Conservation (phyloP, 2,888 invertebrate genomes). For the Limnephilus lunatus region DNA sequence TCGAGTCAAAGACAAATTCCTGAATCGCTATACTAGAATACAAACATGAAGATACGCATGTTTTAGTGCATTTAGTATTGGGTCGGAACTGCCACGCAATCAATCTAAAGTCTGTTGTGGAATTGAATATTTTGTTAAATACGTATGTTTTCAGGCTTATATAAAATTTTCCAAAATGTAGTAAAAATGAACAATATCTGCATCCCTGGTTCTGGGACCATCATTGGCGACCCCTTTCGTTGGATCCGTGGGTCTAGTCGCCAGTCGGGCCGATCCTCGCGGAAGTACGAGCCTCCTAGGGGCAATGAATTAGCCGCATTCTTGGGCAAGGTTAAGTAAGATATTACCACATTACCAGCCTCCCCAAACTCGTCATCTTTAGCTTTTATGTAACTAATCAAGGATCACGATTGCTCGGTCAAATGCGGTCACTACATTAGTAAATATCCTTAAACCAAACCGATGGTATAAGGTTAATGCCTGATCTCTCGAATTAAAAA, state of each 20-base stretch:
- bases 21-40: not conserved
- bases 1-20: not conserved
- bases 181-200: not conserved
- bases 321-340: slow-evolving; percentile 20
- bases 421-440: slow-evolving; percentile 9
- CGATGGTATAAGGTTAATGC: too few species aligned
- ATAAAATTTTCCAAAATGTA: too few species aligned
- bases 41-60: not conserved
- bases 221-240: not conserved
- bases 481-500: too few species aligned
- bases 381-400: not conserved
- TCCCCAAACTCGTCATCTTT: slow-evolving; percentile 36
- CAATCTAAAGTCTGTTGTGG: too few species aligned
- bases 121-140: too few species aligned
- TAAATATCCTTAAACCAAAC: not conserved
- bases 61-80: not conserved
- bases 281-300: slow-evolving; percentile 22
- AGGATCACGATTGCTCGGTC: not conserved
- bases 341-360: slow-evolving; percentile 21
- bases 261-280: not conserved
- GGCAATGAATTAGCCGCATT: slow-evolving; percentile 36
- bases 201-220: not conserved
- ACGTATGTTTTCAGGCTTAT: not conserved
- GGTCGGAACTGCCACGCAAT: not conserved
- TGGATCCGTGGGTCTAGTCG: not conserved